These are phyloP conservation scores for Sinodicranocentrus sp. DNA, from an alignment of 2,888 invertebrate genomes.

Conservation along the genomic window DNA sequence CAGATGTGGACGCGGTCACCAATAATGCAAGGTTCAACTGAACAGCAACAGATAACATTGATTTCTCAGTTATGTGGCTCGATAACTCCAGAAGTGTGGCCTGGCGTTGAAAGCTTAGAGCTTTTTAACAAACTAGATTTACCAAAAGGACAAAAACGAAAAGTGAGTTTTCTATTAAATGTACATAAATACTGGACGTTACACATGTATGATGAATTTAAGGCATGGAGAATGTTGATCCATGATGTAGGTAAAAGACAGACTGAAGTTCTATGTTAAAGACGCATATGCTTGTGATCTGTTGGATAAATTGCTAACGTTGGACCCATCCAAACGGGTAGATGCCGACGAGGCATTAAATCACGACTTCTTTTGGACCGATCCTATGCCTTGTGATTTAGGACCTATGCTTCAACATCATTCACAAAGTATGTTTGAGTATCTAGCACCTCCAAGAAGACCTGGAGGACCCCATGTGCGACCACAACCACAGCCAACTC, in stretches of 20 bases:
- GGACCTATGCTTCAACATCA: slow-evolving; percentile 95
- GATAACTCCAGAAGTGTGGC: slow-evolving; percentile 95
- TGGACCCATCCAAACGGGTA: slow-evolving; percentile 93
- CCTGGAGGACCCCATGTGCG: slow-evolving; percentile 67
- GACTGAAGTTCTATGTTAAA: slow-evolving; percentile 92
- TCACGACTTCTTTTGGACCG: slow-evolving; percentile 99
- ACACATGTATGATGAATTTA: too few relatives aligned
- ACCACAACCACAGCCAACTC: slow-evolving; percentile 67
- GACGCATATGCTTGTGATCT: slow-evolving; percentile 95
- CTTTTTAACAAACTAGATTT: slow-evolving; percentile 92
- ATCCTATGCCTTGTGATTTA: slow-evolving; percentile 96
- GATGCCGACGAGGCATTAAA: slow-evolving; percentile 96
- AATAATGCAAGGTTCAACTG: slow-evolving; percentile 97
- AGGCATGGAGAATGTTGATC: background rate
- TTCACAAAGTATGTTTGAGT: slow-evolving; percentile 97
- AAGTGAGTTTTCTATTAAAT: too few relatives aligned
- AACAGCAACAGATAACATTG: slow-evolving; percentile 95
- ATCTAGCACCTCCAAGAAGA: slow-evolving; percentile 88
- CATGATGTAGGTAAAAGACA: slow-evolving; percentile 80
- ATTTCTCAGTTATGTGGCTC: slow-evolving; percentile 98
- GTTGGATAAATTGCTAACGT: slow-evolving; percentile 91
- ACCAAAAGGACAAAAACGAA: slow-evolving; percentile 88
- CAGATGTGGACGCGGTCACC: slow-evolving; percentile 95
- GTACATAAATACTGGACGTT: too few relatives aligned
- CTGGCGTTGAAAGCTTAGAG: slow-evolving; percentile 93